phyloP scores from a whole-genome alignment of 2,888 invertebrate species.

The Limnephilus lunatus region DNA sequence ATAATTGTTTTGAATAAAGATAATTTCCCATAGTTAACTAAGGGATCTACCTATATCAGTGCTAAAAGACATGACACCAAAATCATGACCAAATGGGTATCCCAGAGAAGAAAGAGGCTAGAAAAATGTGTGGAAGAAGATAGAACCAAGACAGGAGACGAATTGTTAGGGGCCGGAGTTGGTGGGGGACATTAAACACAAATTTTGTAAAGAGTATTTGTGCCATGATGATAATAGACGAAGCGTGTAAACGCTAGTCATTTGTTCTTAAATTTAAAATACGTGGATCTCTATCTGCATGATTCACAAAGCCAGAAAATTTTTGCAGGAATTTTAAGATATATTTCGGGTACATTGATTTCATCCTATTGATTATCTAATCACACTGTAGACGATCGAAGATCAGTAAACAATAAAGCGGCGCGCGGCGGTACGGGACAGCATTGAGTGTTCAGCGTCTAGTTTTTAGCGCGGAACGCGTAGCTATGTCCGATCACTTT shows the following conservation, averaged over 20 bases:
- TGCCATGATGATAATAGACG: not conserved
- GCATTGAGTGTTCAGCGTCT: not conserved
- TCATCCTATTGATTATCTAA: not conserved
- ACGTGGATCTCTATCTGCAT: too few species aligned
- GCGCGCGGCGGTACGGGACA: constrained; percentile 22
- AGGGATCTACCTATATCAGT: not conserved
- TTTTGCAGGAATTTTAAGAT: too few species aligned
- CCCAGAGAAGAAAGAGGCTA: not conserved
- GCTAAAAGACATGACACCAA: not conserved
- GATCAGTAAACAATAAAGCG: constrained; percentile 29
- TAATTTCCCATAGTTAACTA: not conserved
- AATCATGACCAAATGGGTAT: not conserved
- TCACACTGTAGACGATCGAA: constrained; percentile 16
- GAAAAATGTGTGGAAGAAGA: not conserved
- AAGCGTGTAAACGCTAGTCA: too few species aligned
- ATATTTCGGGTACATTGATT: not conserved
- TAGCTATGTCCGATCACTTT: constrained; percentile 11
- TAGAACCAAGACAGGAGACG: not conserved
- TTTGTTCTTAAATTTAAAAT: too few species aligned
- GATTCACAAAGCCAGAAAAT: not conserved
- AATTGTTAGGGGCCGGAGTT: not conserved
- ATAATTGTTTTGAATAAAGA: not conserved
- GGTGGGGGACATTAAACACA: not conserved
- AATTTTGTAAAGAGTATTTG: not conserved
- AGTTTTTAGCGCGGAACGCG: constrained; percentile 29